Percentiles rank a stretch among this genome's conserved stretches.
Conservation (phyloP, 2,113 vertebrate genomes). For the Xiphophorus maculatus region DNA sequence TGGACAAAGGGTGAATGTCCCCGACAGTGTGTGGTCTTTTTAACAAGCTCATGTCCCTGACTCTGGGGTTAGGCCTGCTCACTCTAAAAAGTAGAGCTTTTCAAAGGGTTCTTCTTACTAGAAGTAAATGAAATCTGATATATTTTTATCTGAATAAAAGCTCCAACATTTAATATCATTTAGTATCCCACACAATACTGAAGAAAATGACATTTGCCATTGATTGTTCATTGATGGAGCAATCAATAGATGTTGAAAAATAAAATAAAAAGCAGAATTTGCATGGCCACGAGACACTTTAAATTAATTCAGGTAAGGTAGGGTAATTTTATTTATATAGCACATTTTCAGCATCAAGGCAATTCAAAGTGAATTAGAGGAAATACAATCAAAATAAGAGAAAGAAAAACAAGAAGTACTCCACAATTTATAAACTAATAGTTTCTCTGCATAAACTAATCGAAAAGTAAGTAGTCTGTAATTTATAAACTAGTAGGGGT, state of each 20-base stretch:
- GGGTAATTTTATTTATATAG: no score
- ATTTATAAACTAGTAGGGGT: no score
- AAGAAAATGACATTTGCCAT: background rate
- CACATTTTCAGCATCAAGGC: no score
- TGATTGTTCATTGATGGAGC: background rate
- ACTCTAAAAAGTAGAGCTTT: conserved; percentile 22
- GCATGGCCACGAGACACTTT: background rate
- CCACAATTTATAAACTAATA: no score
- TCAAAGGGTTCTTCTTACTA: conserved; percentile 14
- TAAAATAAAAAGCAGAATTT: background rate
- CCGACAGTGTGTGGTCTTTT: conserved; percentile 66
- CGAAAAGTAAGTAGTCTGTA: no score
- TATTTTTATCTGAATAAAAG: background rate
- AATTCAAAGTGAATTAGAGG: no score
- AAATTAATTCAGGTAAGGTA: no score
- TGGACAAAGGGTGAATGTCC: conserved; percentile 68
- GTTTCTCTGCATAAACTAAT: no score
- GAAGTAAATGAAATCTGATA: background rate
- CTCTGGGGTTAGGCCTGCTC: conserved; percentile 41
- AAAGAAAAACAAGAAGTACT: no score
- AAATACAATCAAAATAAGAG: no score
- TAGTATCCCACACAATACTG: background rate
- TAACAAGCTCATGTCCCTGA: conserved; percentile 59
- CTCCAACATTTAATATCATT: background rate
- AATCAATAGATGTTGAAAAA: background rate